Evolutionary conservation across 2,888 invertebrate species (phyloP), one percentile per base, ranked within the genome.

Genomic region (Thymelicus lineola): DNA sequence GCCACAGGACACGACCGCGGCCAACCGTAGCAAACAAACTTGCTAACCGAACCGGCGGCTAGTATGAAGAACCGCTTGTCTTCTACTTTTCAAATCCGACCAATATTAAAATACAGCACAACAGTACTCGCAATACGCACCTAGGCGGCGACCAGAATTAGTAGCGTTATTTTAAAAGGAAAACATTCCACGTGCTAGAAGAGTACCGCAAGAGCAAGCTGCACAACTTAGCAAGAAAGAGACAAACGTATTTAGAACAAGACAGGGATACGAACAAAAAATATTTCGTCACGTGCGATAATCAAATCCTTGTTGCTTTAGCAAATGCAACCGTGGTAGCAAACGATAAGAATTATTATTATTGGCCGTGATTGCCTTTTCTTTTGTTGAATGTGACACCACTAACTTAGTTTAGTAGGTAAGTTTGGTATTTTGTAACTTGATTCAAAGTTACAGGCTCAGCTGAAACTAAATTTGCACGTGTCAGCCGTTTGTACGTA

Each of bases 11-110:
- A 87, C 90, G 82, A 82, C 83, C 88, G 84, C 80, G 81, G 81
- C 83, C 84, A 83, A 84, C 82, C 85, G 87, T 83, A 79, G 83
- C 85, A 86, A 86, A 88, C 89, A 86, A 90, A 90, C 90, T 88
- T 86, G 87, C 77, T 77, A 74, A 76, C 73, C 80, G 77, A 74
- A 76, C 73, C 80, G 77, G 78, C 80, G 77, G 78, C 80, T 82
- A 75, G 74, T 75, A 73, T 76, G 77, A 80, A 75, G 45, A 59
- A 62, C 62, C 57, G 76, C 77, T 78, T 78, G 78, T 81, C 85
- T 80, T 80, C 78, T 82, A 79, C 87, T 85, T 85, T 85, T 86
- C 85, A 80, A 82, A 89, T 65, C 77, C 87, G 67, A 78, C 81
- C 76, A 74, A 86, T 77, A 87, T 80, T 35, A 84, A 86, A 82